Percentiles rank a stretch among this genome's conserved stretches.
Evolutionary conservation across 2,888 invertebrate genomes (phyloP).

Genomic region (Serripes groenlandicus): DNA sequence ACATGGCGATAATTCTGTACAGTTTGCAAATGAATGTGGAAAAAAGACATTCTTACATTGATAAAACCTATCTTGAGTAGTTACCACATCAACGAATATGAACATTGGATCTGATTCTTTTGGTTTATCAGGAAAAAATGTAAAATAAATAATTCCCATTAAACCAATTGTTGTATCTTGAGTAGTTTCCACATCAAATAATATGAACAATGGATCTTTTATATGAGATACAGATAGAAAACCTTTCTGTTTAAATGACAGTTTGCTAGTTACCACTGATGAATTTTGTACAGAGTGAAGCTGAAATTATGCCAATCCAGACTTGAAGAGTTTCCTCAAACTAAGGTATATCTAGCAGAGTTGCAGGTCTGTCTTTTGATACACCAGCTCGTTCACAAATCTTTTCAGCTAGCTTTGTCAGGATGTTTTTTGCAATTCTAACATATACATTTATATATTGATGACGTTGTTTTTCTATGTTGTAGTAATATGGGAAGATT

Average conservation of each 20-base stretch:
- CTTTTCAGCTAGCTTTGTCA: too few relatives aligned
- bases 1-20: conserved; percentile 22
- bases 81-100: neutral
- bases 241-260: neutral
- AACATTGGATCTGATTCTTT: neutral
- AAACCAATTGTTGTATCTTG: conserved; percentile 11
- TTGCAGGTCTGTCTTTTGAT: neutral
- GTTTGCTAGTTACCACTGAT: conserved; percentile 21
- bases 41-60: conserved; percentile 1
- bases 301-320: conserved; percentile 23
- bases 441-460: too few relatives aligned
- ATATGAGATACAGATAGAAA: conserved; percentile 23
- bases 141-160: neutral
- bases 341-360: neutral
- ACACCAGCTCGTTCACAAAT: too few relatives aligned
- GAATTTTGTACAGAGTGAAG: conserved; percentile 26
- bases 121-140: conserved; percentile 15
- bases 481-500: neutral
- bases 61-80: conserved; percentile 4
- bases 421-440: too few relatives aligned
- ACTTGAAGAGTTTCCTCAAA: conserved; percentile 22
- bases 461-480: too few relatives aligned
- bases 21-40: neutral
- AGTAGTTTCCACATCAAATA: neutral
- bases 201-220: neutral